phyloP scores from a whole-genome alignment of 53 echinoderm and acorn worm genomes.

The Glandiceps talaboti region DNA sequence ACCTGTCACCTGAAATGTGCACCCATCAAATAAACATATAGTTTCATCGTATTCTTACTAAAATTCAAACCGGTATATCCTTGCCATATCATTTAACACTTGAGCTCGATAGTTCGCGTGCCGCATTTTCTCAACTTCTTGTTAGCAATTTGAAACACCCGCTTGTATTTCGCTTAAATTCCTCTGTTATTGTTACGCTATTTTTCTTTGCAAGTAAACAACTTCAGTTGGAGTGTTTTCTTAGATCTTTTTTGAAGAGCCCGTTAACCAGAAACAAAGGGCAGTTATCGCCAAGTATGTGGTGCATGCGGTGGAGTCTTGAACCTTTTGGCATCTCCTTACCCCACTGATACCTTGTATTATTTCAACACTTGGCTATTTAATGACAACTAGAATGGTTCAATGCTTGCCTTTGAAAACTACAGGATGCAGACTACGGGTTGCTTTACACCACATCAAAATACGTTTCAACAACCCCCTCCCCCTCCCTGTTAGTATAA shows the following conservation, averaged over 20 bases:
- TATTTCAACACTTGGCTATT: too few relatives aligned
- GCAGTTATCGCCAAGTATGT: neutral
- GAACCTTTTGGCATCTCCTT: neutral
- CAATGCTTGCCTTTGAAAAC: too few relatives aligned
- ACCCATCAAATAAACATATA: neutral
- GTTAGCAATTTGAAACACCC: neutral
- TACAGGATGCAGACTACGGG: too few relatives aligned
- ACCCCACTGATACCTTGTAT: neutral
- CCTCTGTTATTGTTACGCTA: neutral
- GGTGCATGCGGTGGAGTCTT: neutral
- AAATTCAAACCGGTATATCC: too few relatives aligned
- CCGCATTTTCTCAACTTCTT: neutral
- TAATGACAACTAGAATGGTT: too few relatives aligned
- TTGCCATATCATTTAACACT: neutral
- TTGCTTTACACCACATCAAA: too few relatives aligned
- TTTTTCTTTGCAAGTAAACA: neutral
- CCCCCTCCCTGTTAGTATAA: too few relatives aligned
- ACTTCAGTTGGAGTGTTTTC: neutral
- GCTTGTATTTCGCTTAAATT: neutral
- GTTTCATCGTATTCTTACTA: too few relatives aligned
- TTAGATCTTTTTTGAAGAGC: neutral
- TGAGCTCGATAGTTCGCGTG: neutral
- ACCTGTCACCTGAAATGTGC: neutral
- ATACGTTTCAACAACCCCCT: too few relatives aligned
- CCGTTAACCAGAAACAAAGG: neutral